Evolutionary conservation across 2,888 invertebrate species (phyloP), one percentile per base, ranked within the genome.

Genomic region (Prosopocoilus inquinatus): DNA sequence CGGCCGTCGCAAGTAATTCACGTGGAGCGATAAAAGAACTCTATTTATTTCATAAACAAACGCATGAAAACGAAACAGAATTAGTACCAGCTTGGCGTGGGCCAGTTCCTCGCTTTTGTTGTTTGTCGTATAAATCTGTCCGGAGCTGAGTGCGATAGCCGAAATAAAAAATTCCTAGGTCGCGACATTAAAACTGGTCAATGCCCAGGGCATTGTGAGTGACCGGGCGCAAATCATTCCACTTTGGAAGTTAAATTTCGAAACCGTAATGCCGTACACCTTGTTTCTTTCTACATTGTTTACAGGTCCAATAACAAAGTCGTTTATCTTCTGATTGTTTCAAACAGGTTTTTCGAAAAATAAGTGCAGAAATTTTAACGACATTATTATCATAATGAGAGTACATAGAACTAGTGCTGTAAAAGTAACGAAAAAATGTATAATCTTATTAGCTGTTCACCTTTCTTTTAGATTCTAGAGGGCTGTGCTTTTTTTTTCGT

Each of bases 81-180:
- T 28, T 28, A 28, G 20, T 28, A 28, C 20, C 7, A 28, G 20
- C 20, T 28, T 28, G 20, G 20, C 20, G 20, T 28, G 20, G 20
- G 20, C 20, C 20, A 28, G 1, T 28, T 28, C 20, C 7, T 28
- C 20, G 20, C 13, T 11, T 38, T 38, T n/a, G n/a, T 38, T 38
- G 11, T 38, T 12, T 38, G 7, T 12, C 11, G 13, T 11, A 8
- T 2, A n/a, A 28, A 28, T 28, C 20, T 28, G 20, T 28, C 20
- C 20, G 7, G 20, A 28, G 7, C 20, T 35, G 55, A 55, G 57
- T 59, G 60, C 53, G 13, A 7, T 38, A 38, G 13, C 11, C 38
- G 4, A 7, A 11, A 8, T 12, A 38, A 38, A 28, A 46, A 46
- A 12, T 12, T 32, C 28, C 46, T 28, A 28, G 16, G 43, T 20